Evolutionary conservation across 1,140 invertebrate species (phyloP).

Genomic region (Drosophila eugracilis): DNA sequence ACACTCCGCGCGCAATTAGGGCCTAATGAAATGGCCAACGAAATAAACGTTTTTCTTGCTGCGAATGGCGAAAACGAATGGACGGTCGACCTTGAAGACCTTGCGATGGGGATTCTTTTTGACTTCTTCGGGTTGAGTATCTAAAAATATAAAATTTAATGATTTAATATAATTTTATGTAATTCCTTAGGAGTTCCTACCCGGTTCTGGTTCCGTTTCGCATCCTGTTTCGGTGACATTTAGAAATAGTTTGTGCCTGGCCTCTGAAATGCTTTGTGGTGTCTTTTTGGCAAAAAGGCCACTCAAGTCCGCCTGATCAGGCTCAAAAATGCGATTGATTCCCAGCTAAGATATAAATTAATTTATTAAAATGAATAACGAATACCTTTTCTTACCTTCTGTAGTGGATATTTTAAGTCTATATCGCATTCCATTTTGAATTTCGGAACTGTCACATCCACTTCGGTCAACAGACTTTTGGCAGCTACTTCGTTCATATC

Average conservation of each 20-base stretch:
- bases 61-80: conserved; percentile 77
- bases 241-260: conserved; percentile 90
- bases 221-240: conserved; percentile 91
- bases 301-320: conserved; percentile 86
- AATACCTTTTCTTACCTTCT: conserved; percentile 79
- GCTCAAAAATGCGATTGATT: conserved; percentile 86
- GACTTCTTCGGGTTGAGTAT: background rate
- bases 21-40: conserved; percentile 69
- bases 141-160: background rate
- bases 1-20: conserved; percentile 32
- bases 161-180: no score
- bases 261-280: conserved; percentile 84
- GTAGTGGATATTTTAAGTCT: conserved; percentile 85
- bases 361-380: no score
- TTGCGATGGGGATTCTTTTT: conserved; percentile 52
- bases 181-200: no score
- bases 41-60: conserved; percentile 63
- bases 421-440: conserved; percentile 87
- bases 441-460: conserved; percentile 87
- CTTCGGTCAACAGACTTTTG: conserved; percentile 51
- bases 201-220: conserved; percentile 90
- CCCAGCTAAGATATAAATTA: conserved; percentile 85
- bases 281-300: conserved; percentile 86
- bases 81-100: conserved; percentile 68
- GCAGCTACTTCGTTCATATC: conserved; percentile 74